Conservation (phyloP, 1,140 invertebrate species). For the Camponotus pennsylvanicus region DNA sequence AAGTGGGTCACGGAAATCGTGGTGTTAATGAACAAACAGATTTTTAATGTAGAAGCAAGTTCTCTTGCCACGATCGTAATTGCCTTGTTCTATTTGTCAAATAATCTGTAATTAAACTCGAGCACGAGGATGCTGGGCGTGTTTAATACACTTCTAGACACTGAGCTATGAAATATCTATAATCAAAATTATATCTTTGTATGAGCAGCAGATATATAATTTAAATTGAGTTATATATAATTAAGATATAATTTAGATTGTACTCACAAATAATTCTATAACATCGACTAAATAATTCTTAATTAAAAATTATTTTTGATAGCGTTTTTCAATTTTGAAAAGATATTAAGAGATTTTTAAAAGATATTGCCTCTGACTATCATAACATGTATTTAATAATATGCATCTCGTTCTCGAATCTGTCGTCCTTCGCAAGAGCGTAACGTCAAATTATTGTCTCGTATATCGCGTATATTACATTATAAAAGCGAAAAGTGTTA, state of each 20-base stretch:
- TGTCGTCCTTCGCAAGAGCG: slow-evolving; percentile 52
- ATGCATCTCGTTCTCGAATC: background rate
- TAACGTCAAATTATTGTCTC: background rate
- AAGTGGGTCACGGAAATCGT: slow-evolving; percentile 59
- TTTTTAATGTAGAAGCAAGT: slow-evolving; percentile 50
- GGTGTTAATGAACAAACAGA: slow-evolving; percentile 41
- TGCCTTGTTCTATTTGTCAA: background rate
- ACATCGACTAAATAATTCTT: background rate
- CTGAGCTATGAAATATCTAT: no score
- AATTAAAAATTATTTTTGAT: background rate
- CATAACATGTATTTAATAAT: background rate
- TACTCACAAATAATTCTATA: background rate
- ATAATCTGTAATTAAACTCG: background rate
- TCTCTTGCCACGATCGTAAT: background rate
- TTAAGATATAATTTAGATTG: background rate
- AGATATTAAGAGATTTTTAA: background rate
- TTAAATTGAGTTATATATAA: background rate
- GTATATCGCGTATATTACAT: slow-evolving; percentile 37
- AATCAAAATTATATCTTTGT: background rate
- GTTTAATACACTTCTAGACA: background rate
- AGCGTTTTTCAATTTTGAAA: background rate
- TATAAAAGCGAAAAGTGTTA: slow-evolving; percentile 45
- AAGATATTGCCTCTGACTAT: background rate
- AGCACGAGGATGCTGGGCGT: background rate
- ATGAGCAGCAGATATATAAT: background rate